Conservation (phyloP, 2,888 invertebrate species). For the Calameuta idolon region DNA sequence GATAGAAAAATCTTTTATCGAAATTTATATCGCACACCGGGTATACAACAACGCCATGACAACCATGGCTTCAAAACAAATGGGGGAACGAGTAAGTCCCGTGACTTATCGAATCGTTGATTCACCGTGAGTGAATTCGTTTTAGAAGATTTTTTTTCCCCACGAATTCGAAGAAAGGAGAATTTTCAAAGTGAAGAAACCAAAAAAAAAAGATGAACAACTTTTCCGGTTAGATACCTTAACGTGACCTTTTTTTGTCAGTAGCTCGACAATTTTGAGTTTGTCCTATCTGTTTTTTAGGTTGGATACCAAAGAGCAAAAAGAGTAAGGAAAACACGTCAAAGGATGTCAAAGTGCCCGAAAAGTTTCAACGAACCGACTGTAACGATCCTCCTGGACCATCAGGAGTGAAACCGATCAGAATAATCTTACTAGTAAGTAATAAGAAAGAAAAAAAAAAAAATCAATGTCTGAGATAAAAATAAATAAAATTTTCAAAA, state of each 20-base stretch:
- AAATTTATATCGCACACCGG: neutral
- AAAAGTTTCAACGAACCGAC: neutral
- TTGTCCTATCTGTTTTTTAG: neutral
- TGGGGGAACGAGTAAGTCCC: neutral
- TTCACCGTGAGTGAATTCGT: neutral
- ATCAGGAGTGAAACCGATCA: conserved; percentile 36
- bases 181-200: neutral
- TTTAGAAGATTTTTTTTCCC: neutral
- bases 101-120: neutral
- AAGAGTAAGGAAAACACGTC: neutral
- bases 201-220: neutral
- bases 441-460: neutral
- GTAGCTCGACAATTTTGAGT: neutral
- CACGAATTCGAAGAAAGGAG: neutral
- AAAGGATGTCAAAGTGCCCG: neutral
- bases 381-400: neutral
- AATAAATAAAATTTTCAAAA: neutral
- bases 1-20: neutral
- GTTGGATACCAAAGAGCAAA: neutral
- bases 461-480: too few relatives aligned
- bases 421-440: conserved; percentile 53
- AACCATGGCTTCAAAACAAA: neutral
- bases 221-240: neutral
- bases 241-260: neutral
- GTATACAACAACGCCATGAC: neutral